phyloP scores from a whole-genome alignment of 2,113 vertebrate species.

The Furnarius figulus region DNA sequence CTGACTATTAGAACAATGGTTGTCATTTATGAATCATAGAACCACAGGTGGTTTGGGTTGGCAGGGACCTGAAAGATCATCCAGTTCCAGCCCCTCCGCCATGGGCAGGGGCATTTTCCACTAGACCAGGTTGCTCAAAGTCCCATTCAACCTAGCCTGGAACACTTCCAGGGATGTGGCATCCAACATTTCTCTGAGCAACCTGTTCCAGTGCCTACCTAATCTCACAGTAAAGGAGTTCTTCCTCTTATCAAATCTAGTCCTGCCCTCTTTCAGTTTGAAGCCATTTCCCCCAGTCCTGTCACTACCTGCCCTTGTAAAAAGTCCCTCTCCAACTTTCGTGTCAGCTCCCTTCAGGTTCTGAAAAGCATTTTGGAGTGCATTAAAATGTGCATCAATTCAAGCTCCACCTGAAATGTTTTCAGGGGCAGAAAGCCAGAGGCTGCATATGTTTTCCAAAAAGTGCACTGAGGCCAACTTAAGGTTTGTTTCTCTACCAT shows the following conservation, averaged over 20 bases:
- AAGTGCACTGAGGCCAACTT: not conserved
- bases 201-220: not conserved
- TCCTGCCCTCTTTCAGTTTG: not conserved
- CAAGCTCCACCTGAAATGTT: not conserved
- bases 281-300: not conserved
- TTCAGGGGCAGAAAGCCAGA: not conserved
- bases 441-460: not conserved
- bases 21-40: not conserved
- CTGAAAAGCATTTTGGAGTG: not conserved
- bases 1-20: not conserved
- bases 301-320: not conserved
- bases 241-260: not conserved
- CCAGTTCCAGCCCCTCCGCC: fast-evolving
- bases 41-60: not conserved
- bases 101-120: not conserved
- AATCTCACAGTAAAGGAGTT: not conserved
- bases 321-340: not conserved
- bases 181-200: not conserved
- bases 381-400: not conserved
- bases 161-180: not conserved
- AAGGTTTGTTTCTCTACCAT: not conserved
- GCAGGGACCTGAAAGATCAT: not conserved
- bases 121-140: not conserved
- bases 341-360: not conserved
- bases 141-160: not conserved